Percentiles rank a stretch among this genome's conserved stretches.
phyloP scores from a whole-genome alignment of 2,797 vertebrate genomes.

The Novumbra hubbsi region DNA sequence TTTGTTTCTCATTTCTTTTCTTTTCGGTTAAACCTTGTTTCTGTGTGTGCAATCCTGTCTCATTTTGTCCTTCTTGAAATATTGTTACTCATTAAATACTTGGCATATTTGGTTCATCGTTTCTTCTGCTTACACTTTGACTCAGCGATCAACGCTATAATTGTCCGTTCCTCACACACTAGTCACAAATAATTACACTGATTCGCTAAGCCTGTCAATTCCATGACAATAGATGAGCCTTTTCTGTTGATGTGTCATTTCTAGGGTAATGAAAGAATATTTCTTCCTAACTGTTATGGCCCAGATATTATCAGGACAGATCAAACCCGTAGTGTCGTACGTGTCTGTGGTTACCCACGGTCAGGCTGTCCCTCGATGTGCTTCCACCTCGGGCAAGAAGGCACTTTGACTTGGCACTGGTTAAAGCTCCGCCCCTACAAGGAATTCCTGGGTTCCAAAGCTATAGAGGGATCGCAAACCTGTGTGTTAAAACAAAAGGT shows the following conservation, averaged over 20 bases:
- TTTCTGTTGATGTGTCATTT: not conserved
- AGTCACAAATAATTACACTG: not conserved
- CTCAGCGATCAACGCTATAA: not conserved
- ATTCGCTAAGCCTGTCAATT: not conserved
- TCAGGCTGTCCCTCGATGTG: not conserved
- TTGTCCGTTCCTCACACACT: not conserved
- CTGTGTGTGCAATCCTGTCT: constrained; percentile 32
- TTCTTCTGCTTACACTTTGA: not conserved
- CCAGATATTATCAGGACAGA: not conserved
- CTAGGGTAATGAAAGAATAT: not conserved
- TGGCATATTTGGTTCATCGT: not conserved
- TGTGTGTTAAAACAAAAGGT: constrained; percentile 23
- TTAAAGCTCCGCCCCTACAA: constrained; percentile 52
- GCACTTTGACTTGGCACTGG: constrained; percentile 5
- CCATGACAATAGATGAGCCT: not conserved
- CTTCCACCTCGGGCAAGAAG: not conserved
- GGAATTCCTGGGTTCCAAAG: constrained; percentile 60
- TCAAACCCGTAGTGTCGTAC: not conserved
- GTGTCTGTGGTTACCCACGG: not conserved
- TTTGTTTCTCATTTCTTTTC: constrained; percentile 33
- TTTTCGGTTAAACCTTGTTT: constrained; percentile 52
- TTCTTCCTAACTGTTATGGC: not conserved
- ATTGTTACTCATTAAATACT: not conserved
- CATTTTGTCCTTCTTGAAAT: not conserved
- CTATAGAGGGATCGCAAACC: not conserved